A percentile compares a stretch with the other conserved stretches of the same genome.
Evolutionary conservation across 1,140 invertebrate genomes (phyloP).

Genomic region (Pogonognathellus flavescens): DNA sequence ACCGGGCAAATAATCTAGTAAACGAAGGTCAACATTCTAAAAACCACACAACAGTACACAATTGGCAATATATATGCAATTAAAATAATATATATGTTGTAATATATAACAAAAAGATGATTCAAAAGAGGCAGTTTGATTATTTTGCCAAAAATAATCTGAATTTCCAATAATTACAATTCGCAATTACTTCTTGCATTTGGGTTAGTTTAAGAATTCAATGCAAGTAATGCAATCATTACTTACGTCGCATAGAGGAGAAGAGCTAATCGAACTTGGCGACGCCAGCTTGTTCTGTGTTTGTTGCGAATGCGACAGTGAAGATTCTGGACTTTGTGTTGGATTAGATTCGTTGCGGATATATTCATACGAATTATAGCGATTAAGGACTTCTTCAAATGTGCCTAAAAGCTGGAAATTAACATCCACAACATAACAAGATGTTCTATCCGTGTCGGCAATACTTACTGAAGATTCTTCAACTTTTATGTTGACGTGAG

Average conservation of each 20-base stretch:
- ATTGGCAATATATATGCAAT: background rate
- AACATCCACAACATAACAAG: background rate
- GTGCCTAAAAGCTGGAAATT: background rate
- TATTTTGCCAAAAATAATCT: no score
- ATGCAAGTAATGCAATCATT: no score
- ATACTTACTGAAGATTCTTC: background rate
- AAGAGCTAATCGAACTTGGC: background rate
- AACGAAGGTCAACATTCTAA: background rate
- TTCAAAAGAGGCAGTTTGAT: no score
- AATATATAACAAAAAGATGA: no score
- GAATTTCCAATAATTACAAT: no score
- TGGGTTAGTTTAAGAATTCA: no score
- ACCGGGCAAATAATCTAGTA: no score
- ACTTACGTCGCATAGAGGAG: background rate
- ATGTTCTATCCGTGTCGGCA: background rate
- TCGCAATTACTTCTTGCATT: no score
- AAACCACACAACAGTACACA: background rate
- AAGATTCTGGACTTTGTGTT: background rate
- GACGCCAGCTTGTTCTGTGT: constrained; percentile 4
- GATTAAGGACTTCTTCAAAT: background rate
- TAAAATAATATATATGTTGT: no score
- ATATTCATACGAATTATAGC: background rate
- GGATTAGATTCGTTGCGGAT: background rate
- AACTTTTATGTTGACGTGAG: constrained; percentile 5
- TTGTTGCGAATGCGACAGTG: background rate